These are phyloP conservation scores for Phyllotreta striolata DNA, from an alignment of 2,888 invertebrate species.

Conservation along the genomic window DNA sequence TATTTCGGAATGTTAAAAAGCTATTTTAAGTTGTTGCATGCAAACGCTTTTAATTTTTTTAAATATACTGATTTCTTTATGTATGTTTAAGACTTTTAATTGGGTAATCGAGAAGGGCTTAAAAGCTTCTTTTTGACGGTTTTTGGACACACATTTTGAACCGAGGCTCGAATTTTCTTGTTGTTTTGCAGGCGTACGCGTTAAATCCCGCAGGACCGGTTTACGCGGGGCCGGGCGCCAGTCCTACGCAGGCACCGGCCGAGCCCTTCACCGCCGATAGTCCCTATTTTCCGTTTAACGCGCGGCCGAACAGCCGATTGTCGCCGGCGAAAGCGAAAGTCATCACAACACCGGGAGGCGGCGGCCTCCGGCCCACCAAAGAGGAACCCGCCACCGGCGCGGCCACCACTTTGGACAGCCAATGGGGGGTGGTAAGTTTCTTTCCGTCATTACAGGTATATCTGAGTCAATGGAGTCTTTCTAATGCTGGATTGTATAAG, in stretches of 20 bases:
- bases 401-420: slow-evolving; percentile 54
- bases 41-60: too few species aligned
- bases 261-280: slow-evolving; percentile 69
- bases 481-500: too few species aligned
- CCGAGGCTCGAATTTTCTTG: neutral
- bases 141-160: neutral
- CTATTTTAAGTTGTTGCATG: too few species aligned
- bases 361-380: slow-evolving; percentile 52
- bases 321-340: slow-evolving; percentile 65
- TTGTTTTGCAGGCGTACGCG: slow-evolving; percentile 58
- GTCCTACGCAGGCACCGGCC: slow-evolving; percentile 63
- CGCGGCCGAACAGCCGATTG: slow-evolving; percentile 61
- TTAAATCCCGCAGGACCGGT: slow-evolving; percentile 61
- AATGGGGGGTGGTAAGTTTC: slow-evolving; percentile 60
- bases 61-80: too few species aligned
- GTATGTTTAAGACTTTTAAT: too few species aligned
- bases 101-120: too few species aligned
- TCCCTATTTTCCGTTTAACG: slow-evolving; percentile 73
- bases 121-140: neutral
- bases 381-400: slow-evolving; percentile 46
- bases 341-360: slow-evolving; percentile 42
- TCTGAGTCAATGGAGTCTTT: too few species aligned
- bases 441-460: too few species aligned
- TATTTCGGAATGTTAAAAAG: too few species aligned
- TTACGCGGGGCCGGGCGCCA: slow-evolving; percentile 59